Percentiles rank a stretch among this genome's conserved stretches.
phyloP scores from a whole-genome alignment of 2,888 invertebrate genomes.

The Pomacea canaliculata region DNA sequence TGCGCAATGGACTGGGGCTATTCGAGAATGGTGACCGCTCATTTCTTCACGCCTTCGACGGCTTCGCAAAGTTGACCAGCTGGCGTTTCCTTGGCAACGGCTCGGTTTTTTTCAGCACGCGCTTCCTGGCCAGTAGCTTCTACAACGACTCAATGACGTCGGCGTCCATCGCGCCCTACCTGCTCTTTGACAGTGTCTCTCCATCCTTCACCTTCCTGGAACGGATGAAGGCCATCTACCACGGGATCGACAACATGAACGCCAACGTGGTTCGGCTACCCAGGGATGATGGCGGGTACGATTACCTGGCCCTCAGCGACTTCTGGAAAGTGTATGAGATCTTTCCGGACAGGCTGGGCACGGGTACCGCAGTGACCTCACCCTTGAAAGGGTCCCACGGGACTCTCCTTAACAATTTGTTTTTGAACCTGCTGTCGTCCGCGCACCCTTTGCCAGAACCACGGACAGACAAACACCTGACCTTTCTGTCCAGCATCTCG shows the following conservation, averaged over 20 bases:
- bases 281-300: slow-evolving; percentile 14
- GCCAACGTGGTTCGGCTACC: slow-evolving; percentile 54
- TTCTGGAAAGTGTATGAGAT: slow-evolving; percentile 62
- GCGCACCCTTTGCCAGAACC: slow-evolving; percentile 63
- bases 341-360: slow-evolving; percentile 41
- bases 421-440: slow-evolving; percentile 59
- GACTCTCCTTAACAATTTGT: slow-evolving; percentile 11
- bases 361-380: slow-evolving; percentile 32
- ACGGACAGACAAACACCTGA: slow-evolving; percentile 51
- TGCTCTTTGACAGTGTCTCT: slow-evolving; percentile 55
- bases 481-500: slow-evolving; percentile 55
- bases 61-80: slow-evolving; percentile 54
- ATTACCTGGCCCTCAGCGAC: slow-evolving; percentile 59
- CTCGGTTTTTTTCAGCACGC: slow-evolving; percentile 47
- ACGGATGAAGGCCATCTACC: slow-evolving; percentile 48
- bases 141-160: slow-evolving; percentile 48
- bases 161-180: slow-evolving; percentile 56
- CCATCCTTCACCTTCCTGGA: slow-evolving; percentile 54
- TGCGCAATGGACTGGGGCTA: slow-evolving; percentile 57
- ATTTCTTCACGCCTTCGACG: slow-evolving; percentile 56
- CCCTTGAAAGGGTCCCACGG: slow-evolving; percentile 12
- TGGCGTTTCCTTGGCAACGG: slow-evolving; percentile 53
- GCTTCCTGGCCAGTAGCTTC: slow-evolving; percentile 51
- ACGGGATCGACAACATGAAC: slow-evolving; percentile 65
- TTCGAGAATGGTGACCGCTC: slow-evolving; percentile 52